Evolutionary conservation across 2,888 invertebrate species (phyloP), one percentile per base, ranked within the genome.

Genomic region (Ophioninae sp.): DNA sequence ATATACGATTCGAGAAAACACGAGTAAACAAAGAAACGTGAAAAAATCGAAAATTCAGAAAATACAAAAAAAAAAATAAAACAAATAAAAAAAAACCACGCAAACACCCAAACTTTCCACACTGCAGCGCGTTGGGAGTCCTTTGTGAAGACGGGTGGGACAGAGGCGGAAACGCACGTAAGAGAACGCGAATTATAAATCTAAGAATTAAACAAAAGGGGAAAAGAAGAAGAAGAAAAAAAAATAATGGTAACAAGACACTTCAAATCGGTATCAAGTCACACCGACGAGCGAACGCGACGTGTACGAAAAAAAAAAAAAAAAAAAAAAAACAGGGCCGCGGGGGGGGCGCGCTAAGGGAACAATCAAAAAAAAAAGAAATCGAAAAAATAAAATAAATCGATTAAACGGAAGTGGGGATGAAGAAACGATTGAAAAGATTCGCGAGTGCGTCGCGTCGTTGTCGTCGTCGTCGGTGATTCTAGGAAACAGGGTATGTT

Each of bases 401-500:
- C 72, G 72, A 30, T 63, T 67, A 44, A 69, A 22, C 59, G 79
- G 58, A 51, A 56, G 39, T n/a, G 39, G 56, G 56, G 44, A 58
- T n/a, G 39, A 20, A 51, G 17, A 58, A 13, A 76, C 17, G 22
- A 20, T 59, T 13, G 37, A 22, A 73, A 20, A 65, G 13, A 44
- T 67, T 59, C 44, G 63, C 51, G 30, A 17, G 63, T 63, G 30
- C 30, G 59, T 75, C 69, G 75, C 77, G 79, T 83, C 79, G 73
- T 81, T 67, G 78, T 82, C 74, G 78, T 77, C 74, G 75, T 78
- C 87, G 89, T 89, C 89, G 88, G 96, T 96, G 96, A 96, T 95
- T 95, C 95, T 96, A 96, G 97, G 97, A 96, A 96, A 97, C 97
- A 97, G 97, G 97, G 97, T 97, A 97, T 96, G 96, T 96, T 96